phyloP scores from a whole-genome alignment of 2,797 vertebrate genomes.

The Tolypeutes matacus region DNA sequence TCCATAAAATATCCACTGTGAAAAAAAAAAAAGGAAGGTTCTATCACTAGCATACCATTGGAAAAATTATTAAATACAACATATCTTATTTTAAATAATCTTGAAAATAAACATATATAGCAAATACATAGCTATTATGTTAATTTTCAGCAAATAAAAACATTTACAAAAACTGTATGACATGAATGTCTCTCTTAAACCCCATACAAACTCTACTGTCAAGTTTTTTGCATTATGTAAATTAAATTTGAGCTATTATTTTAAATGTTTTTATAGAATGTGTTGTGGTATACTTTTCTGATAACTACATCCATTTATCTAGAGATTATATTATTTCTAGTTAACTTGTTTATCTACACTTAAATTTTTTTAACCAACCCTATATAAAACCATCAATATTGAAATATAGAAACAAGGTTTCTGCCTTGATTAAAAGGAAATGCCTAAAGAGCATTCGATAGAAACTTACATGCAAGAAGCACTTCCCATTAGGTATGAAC shows the following conservation, averaged over 20 bases:
- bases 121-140: neutral
- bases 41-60: neutral
- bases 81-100: conserved; percentile 10
- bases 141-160: conserved; percentile 5
- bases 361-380: too few relatives aligned
- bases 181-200: neutral
- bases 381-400: too few relatives aligned
- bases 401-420: too few relatives aligned
- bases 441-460: neutral
- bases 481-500: neutral
- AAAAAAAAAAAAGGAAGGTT: neutral
- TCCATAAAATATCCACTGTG: neutral
- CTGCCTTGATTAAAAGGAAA: conserved; percentile 18
- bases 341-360: too few relatives aligned
- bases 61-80: neutral
- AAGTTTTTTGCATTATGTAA: neutral
- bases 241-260: neutral
- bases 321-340: conserved; percentile 15
- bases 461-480: neutral
- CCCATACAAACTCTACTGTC: neutral
- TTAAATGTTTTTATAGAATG: neutral
- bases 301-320: neutral
- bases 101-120: conserved; percentile 10
- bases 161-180: neutral
- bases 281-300: neutral